These are phyloP conservation scores for Elephas maximus DNA, from an alignment of 2,113 vertebrate genomes.

Conservation along the genomic window DNA sequence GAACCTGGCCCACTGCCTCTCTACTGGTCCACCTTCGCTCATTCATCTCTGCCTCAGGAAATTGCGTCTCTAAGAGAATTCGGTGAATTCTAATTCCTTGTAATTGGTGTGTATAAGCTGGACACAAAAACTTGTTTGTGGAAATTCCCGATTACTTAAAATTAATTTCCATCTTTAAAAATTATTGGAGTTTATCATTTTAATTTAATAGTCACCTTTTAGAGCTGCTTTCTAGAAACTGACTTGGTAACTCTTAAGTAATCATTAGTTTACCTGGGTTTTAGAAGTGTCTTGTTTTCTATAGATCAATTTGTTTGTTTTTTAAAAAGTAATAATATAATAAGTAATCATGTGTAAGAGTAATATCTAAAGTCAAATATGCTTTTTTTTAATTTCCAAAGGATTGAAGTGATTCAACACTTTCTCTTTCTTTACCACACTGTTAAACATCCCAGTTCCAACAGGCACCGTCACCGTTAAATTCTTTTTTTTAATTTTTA, in stretches of 20 bases:
- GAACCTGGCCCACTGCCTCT: not conserved
- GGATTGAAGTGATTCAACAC: not conserved
- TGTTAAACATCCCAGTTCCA: not conserved
- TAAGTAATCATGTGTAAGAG: not conserved
- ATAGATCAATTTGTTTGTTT: not conserved
- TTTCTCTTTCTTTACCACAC: constrained; percentile 11
- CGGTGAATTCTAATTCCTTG: not conserved
- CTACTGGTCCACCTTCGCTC: not conserved
- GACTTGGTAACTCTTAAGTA: not conserved
- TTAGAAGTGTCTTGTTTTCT: constrained; percentile 1
- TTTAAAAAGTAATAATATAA: constrained; percentile 31
- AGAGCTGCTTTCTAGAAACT: not conserved
- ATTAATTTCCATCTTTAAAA: not conserved
- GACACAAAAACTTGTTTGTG: not conserved
- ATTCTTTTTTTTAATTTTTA: no score
- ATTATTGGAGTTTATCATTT: not conserved
- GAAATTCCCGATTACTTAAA: not conserved
- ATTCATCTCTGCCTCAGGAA: not conserved
- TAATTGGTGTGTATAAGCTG: not conserved
- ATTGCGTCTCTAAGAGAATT: not conserved
- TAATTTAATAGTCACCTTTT: not conserved
- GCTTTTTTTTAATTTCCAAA: not conserved
- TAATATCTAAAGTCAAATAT: not conserved
- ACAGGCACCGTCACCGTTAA: not conserved
- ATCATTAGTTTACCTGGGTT: not conserved